A percentile compares a stretch with the other conserved stretches of the same genome.
phyloP scores from a whole-genome alignment of 2,113 vertebrate genomes.

The Lepus americanus region DNA sequence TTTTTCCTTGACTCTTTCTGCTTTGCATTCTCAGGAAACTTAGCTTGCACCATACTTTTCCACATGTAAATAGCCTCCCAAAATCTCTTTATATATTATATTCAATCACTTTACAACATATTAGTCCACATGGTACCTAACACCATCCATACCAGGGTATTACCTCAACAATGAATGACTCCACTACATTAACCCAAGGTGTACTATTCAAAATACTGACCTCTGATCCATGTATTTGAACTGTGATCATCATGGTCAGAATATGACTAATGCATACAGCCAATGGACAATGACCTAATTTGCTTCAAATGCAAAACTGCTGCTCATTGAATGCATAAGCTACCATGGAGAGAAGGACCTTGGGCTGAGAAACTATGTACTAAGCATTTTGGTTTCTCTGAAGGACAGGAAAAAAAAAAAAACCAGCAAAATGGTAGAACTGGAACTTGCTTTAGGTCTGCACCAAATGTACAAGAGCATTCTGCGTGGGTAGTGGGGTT shows the following conservation, averaged over 20 bases:
- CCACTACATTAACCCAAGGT: neutral
- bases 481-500: rapidly evolving
- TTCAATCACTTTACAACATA: neutral
- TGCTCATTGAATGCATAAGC: neutral
- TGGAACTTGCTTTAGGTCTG: neutral
- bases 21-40: neutral
- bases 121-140: neutral
- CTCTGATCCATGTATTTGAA: neutral
- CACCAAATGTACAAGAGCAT: neutral
- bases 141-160: neutral
- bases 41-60: neutral
- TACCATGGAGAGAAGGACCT: neutral
- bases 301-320: neutral
- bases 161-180: neutral
- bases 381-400: neutral
- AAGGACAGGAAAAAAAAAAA: neutral
- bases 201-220: neutral
- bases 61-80: neutral
- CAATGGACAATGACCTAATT: neutral
- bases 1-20: neutral
- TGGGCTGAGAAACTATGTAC: neutral
- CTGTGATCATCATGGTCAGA: neutral
- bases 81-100: constrained; percentile 1
- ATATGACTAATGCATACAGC: neutral
- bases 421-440: neutral